phyloP scores from a whole-genome alignment of 2,797 vertebrate species.

The Manis crassicaudata region DNA sequence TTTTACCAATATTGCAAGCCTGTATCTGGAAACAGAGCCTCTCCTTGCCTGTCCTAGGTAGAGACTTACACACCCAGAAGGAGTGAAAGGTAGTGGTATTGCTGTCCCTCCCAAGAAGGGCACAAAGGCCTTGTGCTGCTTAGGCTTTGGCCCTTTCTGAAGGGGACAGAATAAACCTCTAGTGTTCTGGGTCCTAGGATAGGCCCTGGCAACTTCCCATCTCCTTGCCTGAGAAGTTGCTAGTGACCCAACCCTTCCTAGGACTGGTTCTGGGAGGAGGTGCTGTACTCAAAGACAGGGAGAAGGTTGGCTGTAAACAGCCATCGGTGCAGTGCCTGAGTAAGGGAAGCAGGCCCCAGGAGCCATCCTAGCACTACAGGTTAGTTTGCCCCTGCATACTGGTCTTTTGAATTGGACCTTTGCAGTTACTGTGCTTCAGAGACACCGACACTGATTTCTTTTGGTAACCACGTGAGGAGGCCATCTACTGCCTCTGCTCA shows the following conservation, averaged over 20 bases:
- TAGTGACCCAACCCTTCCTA: not conserved
- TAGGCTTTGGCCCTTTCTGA: not conserved
- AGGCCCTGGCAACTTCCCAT: not conserved
- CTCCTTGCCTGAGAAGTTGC: not conserved
- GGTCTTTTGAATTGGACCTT: not conserved
- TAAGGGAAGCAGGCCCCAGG: not conserved
- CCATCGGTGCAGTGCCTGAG: not conserved
- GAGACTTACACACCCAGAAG: not conserved
- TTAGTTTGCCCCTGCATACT: not conserved
- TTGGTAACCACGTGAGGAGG: not conserved
- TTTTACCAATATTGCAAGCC: conserved; percentile 22
- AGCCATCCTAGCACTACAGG: not conserved
- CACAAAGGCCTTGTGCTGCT: not conserved
- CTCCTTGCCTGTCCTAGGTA: not conserved
- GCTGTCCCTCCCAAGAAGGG: not conserved
- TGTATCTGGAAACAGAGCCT: not conserved
- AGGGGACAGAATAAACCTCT: not conserved
- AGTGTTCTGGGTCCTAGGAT: not conserved
- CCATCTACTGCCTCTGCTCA: not conserved
- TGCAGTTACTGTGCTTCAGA: not conserved
- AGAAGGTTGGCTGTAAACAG: not conserved
- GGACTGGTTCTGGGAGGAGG: not conserved
- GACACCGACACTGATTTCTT: not conserved
- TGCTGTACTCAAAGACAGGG: not conserved
- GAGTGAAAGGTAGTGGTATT: not conserved